Base-by-base conservation (phyloP, 2,797 vertebrate species). In the Limnodromus scolopaceus region DNA sequence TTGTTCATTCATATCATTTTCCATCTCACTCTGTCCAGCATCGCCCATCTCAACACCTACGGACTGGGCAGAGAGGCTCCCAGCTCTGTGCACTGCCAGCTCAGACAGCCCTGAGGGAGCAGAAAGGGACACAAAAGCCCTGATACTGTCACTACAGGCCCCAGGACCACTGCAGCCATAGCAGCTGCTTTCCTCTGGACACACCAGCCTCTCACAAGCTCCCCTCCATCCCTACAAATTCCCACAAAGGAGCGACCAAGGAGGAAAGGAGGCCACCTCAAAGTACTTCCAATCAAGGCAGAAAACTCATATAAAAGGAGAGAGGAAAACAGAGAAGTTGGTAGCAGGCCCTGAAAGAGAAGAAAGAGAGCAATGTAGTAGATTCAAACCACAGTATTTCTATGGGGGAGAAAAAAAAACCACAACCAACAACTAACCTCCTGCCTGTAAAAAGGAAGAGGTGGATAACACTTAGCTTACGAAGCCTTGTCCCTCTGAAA, bases 401-500 rank as follows among this genome's bases (percentile, higher is more conserved):
- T 77, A 39, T 41, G 71, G 25, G 30, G 38, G 19, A 49, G 5
- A n/a, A 3, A 18, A 20, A n/a, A 30, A 43, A 24, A 55, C 17
- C 16, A 19, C 43, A 45, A 10, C 45, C 11, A 43, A 43, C 41
- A 43, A 43, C 38, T 55, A 87, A 84, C 66, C 34, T 70, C 58
- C 12, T n/a, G 48, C 58, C 78, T 94, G 22, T 89, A 19, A 32
- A 92, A 55, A 46, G 60, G 45, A 87, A 91, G 28, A 38, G 72
- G 58, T 39, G 72, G 78, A 39, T 63, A 93, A 76, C 63, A 36
- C n/a, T 72, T 10, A 17, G 65, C 76, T 89, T 84, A 75, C 68
- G 76, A 94, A 94, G 89, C 92, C 63, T 69, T 79, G 34, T 96
- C 58, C 75, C 38, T 60, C 69, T 38, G 36, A 69, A 89, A 96